Base-by-base conservation (phyloP, 2,113 vertebrate species). In the Zosterops pallidus region DNA sequence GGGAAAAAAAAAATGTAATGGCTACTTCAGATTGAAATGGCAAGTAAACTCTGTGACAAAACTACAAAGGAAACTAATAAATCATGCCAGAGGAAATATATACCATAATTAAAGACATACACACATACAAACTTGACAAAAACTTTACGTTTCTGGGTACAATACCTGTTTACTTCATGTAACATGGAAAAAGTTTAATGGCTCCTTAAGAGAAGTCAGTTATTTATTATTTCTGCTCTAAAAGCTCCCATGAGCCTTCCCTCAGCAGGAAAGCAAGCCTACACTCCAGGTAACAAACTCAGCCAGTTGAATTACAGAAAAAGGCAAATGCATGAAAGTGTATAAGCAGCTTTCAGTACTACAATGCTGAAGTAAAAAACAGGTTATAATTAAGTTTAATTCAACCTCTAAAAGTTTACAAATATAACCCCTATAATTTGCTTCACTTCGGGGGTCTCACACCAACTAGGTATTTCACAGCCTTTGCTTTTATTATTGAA, bases 191-290 rank as follows among this genome's bases (percentile, higher is more conserved):
- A 94, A 75, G 28, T 78, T 83, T 86, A 95, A 83, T 11, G 23
- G 65, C 37, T 87, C 64, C 68, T 47, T 60, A 47, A 44, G 70
- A 85, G 50, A 82, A 85, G 71, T 47, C 44, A 65, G 59, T 81
- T 95, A 69, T 90, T 95, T 90, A 62, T 91, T 91, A 72, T 90
- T 95, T 90, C 75, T 95, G 35, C 52, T 85, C 46, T 55, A 53
- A 88, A 85, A 92, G 57, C 57, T 79, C 53, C 71, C 2, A 5
- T 2, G 76, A 84, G 68, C 64, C 24, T 81, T 65, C 42, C 70
- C 46, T 70, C 81, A 47, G 59, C 63, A 52, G 68, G 13, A 92
- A 77, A 39, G 55, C 35, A 74, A 77, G 39, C 26, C 31, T 19
- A 4, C 8, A 7, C 53, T 49, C n/a, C 47, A 42, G 71, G 42